phyloP scores from a whole-genome alignment of 1,140 invertebrate species.

The Zaprionus gabonicus region DNA sequence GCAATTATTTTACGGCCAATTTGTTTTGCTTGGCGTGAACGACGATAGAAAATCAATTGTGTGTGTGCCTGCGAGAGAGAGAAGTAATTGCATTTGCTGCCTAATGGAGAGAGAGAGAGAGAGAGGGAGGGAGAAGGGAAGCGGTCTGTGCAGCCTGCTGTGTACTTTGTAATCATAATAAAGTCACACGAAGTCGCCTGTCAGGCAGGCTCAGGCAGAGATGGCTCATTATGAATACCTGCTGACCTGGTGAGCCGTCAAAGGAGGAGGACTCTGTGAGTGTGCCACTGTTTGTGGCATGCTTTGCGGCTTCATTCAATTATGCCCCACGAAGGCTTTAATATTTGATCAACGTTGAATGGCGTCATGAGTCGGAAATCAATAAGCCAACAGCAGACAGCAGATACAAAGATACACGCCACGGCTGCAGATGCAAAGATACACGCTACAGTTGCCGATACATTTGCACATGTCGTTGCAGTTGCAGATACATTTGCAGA shows the following conservation, averaged over 20 bases:
- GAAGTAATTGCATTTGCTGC: slow-evolving; percentile 68
- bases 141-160: not conserved
- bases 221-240: slow-evolving; percentile 5
- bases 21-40: slow-evolving; percentile 58
- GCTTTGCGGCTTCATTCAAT: slow-evolving; percentile 69
- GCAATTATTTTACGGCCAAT: slow-evolving; percentile 78
- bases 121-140: too few species aligned
- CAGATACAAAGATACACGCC: not conserved
- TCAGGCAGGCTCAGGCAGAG: not conserved
- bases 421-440: not conserved
- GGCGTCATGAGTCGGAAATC: slow-evolving; percentile 43
- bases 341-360: slow-evolving; percentile 49
- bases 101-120: slow-evolving; percentile 1
- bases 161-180: slow-evolving; percentile 19
- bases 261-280: not conserved
- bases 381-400: slow-evolving; percentile 45
- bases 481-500: slow-evolving; percentile 4
- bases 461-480: not conserved
- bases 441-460: not conserved
- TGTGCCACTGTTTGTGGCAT: slow-evolving; percentile 32
- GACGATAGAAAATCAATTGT: slow-evolving; percentile 72
- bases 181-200: slow-evolving; percentile 21
- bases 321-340: slow-evolving; percentile 55
- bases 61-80: slow-evolving; percentile 51
- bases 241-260: slow-evolving; percentile 1